phyloP scores from a whole-genome alignment of 1,140 invertebrate genomes.

The Papilio aristodemus region DNA sequence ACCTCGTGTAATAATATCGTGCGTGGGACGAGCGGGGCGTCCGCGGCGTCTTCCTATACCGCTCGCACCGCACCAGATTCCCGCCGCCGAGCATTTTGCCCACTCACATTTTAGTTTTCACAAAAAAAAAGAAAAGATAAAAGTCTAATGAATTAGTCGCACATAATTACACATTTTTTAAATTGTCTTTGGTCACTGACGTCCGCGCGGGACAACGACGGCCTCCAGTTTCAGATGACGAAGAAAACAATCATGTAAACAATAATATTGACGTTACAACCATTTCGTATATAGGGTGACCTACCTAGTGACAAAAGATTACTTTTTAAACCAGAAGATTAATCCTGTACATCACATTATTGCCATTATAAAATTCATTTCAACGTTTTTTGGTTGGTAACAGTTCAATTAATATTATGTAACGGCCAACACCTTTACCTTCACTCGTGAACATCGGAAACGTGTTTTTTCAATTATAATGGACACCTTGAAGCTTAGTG shows the following conservation, averaged over 20 bases:
- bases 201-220: conserved; percentile 44
- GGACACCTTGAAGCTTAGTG: conserved; percentile 6
- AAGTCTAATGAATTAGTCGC: conserved; percentile 24
- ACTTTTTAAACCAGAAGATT: too few species aligned
- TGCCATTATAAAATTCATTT: not conserved
- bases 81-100: conserved; percentile 59
- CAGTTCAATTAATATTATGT: not conserved
- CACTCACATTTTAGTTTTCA: conserved; percentile 53
- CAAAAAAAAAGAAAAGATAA: conserved; percentile 32
- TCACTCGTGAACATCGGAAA: conserved; percentile 13
- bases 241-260: conserved; percentile 71
- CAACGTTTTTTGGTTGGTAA: conserved; percentile 3
- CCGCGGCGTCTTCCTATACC: conserved; percentile 58
- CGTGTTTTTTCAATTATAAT: not conserved
- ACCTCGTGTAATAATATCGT: conserved; percentile 64
- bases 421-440: not conserved
- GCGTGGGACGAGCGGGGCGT: conserved; percentile 57
- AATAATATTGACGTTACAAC: conserved; percentile 65
- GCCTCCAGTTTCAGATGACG: conserved; percentile 54
- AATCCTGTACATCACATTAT: too few species aligned
- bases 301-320: too few species aligned
- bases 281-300: conserved; percentile 35
- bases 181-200: conserved; percentile 45
- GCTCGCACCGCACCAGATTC: conserved; percentile 52
- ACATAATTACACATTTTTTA: conserved; percentile 44